Evolutionary conservation across 2,113 vertebrate species (phyloP).

Genomic region (Manacus vitellinus): DNA sequence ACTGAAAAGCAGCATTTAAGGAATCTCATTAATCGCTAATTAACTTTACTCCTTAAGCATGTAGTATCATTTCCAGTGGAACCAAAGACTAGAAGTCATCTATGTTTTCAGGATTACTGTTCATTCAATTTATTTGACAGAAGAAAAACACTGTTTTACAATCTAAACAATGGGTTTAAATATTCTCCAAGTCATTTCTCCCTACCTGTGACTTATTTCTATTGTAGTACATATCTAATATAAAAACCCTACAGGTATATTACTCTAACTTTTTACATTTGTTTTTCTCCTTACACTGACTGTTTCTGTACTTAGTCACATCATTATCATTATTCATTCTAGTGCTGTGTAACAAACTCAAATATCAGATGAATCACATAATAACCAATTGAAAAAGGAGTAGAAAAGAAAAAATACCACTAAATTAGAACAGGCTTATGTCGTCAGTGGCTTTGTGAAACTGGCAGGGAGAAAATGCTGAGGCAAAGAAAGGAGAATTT

Average conservation of each 20-base stretch:
- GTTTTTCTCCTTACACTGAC: neutral
- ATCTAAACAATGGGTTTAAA: neutral
- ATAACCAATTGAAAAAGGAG: neutral
- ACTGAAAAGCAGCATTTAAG: neutral
- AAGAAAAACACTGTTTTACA: neutral
- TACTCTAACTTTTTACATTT: neutral
- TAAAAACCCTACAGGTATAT: neutral
- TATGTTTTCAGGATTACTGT: neutral
- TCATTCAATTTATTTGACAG: neutral
- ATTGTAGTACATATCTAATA: neutral
- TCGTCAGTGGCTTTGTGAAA: neutral
- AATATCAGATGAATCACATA: neutral
- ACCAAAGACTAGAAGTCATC: neutral
- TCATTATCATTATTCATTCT: neutral
- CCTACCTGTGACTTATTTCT: neutral
- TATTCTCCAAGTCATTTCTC: neutral
- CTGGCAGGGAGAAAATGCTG: neutral
- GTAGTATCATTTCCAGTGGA: conserved; percentile 20
- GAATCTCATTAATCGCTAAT: conserved; percentile 35
- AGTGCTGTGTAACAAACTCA: neutral
- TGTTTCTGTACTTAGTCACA: neutral
- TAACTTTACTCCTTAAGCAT: neutral
- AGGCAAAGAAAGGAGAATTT: neutral
- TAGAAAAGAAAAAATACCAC: neutral
- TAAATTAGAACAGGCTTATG: neutral